Evolutionary conservation across 2,113 vertebrate genomes (phyloP).

Genomic region (Dendropsophus ebraccatus): DNA sequence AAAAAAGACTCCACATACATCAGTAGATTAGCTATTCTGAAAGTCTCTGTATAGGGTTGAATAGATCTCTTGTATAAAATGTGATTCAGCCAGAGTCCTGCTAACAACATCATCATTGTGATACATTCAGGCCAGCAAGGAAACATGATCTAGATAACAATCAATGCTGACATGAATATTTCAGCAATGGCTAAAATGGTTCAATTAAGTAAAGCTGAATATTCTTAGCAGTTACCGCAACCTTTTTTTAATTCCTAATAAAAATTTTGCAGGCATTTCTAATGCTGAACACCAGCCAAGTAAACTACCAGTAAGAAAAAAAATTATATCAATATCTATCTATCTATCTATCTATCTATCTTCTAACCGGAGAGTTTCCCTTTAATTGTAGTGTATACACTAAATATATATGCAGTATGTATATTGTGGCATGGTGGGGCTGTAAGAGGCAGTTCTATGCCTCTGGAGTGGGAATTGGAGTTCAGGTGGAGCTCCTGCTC

Average conservation of each 20-base stretch:
- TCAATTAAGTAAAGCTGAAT: not conserved
- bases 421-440: too few relatives aligned
- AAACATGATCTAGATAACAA: slow-evolving; percentile 3
- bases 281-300: too few relatives aligned
- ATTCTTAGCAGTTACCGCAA: not conserved
- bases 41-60: not conserved
- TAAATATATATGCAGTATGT: too few relatives aligned
- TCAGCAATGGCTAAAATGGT: not conserved
- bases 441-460: too few relatives aligned
- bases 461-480: too few relatives aligned
- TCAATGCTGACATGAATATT: not conserved
- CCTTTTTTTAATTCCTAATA: not conserved
- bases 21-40: not conserved
- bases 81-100: not conserved
- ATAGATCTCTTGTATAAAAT: not conserved
- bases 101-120: slow-evolving; percentile 1
- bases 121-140: slow-evolving; percentile 1
- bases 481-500: too few relatives aligned
- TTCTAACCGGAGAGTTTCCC: too few relatives aligned
- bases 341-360: too few relatives aligned
- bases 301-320: too few relatives aligned
- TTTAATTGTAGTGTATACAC: too few relatives aligned
- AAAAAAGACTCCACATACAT: not conserved
- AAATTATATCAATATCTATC: too few relatives aligned
- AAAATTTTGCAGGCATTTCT: not conserved